Base-by-base conservation (phyloP, 2,113 vertebrate genomes). In the Coptodon rendalli region DNA sequence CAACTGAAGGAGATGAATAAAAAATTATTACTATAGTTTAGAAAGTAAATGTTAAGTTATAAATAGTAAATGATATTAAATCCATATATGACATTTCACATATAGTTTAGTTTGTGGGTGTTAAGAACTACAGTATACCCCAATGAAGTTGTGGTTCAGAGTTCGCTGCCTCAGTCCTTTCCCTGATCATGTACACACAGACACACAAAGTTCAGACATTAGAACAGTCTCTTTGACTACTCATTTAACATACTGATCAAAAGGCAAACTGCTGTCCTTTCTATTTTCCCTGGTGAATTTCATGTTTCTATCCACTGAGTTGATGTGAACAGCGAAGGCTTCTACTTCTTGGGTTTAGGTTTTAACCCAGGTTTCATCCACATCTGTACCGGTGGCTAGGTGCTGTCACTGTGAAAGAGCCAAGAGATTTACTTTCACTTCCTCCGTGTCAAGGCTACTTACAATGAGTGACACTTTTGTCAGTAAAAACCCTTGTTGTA, bases 201-300 rank as follows among this genome's bases (percentile, higher is more conserved):
- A 29, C 56, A 27, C 53, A 14, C 56, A 57, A 16, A 57, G 0
- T 29, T 0, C 24, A 57, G 24, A 57, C 24, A 29, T 57, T 57
- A 56, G 31, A 66, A 66, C 10, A 38, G 31, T 66, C 10, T 66
- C 31, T 66, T 66, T 66, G 0, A 66, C 61, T 66, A 66, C 34
- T 38, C 61, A 1, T 66, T 66, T 66, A 66, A 66, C 10, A 66
- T 66, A 66, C 61, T 38, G 31, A 38, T 66, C 17, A 66, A n/a
- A 66, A 66, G 34, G 10, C 61, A 66, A 66, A 66, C 0, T 0
- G 31, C 0, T 38, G 4, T 38, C 1, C 61, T n/a, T 66, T 66
- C 9, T 36, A 66, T 66, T 66, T 66, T 66, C 31, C 31, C 17
- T 36, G 17, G 31, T 66, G 0, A 0, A 66, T n/a, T 12, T 66